phyloP scores from a whole-genome alignment of 2,113 vertebrate genomes.

The Sinocyclocheilus grahami region DNA sequence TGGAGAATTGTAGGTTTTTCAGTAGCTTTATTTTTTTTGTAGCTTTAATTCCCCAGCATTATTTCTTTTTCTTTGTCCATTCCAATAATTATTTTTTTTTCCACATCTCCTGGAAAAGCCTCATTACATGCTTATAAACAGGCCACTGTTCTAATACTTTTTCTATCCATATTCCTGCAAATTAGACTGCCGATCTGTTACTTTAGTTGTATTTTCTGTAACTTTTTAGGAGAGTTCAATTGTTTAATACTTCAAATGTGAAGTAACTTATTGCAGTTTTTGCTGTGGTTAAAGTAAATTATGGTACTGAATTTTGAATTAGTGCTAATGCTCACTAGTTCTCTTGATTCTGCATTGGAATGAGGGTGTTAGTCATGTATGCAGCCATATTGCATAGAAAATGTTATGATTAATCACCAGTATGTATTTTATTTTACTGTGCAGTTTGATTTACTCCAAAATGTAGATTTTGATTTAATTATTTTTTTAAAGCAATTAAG shows the following conservation, averaged over 20 bases:
- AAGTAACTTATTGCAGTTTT: constrained; percentile 28
- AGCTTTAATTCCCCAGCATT: background rate
- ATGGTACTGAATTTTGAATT: constrained; percentile 13
- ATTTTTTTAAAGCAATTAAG: background rate
- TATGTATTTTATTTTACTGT: constrained; percentile 2
- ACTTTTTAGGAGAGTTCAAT: background rate
- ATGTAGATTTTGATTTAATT: background rate
- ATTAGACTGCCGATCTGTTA: background rate
- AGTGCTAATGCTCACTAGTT: constrained; percentile 14
- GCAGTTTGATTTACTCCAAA: background rate
- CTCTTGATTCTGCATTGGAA: constrained; percentile 13
- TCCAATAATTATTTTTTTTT: background rate
- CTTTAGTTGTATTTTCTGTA: background rate
- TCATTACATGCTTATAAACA: background rate
- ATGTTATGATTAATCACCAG: background rate
- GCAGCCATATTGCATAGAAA: constrained; percentile 4
- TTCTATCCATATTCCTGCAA: background rate
- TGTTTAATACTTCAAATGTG: constrained; percentile 21
- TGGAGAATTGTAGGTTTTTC: background rate
- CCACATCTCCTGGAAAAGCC: background rate
- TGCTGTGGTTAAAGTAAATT: constrained; percentile 32
- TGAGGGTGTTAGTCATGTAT: background rate
- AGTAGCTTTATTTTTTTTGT: background rate
- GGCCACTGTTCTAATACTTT: background rate
- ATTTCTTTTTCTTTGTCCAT: background rate